These are phyloP conservation scores for Malurus leucopterus DNA, from an alignment of 2,797 vertebrate genomes.

Conservation along the genomic window DNA sequence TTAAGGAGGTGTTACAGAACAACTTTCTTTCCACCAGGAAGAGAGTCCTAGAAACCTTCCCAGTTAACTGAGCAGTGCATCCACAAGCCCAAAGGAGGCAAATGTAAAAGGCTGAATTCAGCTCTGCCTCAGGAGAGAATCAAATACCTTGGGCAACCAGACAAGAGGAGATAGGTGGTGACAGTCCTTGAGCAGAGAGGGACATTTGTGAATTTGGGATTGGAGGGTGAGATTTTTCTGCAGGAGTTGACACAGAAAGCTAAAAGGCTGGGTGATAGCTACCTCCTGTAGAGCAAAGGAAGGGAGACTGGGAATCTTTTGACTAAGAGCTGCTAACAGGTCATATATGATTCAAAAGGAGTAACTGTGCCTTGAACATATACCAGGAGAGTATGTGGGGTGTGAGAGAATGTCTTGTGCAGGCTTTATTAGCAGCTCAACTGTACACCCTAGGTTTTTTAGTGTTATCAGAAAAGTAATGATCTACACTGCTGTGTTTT, in stretches of 20 bases:
- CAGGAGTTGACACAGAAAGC: background rate
- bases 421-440: slow-evolving; percentile 26
- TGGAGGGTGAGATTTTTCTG: background rate
- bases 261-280: background rate
- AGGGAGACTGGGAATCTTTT: background rate
- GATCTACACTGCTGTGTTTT: slow-evolving; percentile 37
- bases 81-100: background rate
- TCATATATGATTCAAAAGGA: slow-evolving; percentile 32
- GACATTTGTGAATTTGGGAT: background rate
- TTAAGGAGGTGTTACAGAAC: background rate
- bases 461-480: slow-evolving; percentile 24
- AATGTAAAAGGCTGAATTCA: background rate
- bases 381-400: background rate
- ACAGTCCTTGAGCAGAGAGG: background rate
- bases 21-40: background rate
- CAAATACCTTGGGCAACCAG: background rate
- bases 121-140: background rate
- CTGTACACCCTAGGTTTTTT: slow-evolving; percentile 5
- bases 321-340: background rate
- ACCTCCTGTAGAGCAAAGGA: background rate
- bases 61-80: rapidly evolving
- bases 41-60: background rate
- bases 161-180: background rate
- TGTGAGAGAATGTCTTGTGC: slow-evolving; percentile 8
- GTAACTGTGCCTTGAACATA: slow-evolving; percentile 17